Evolutionary conservation across 2,888 invertebrate species (phyloP).

Genomic region (Thera britannica): DNA sequence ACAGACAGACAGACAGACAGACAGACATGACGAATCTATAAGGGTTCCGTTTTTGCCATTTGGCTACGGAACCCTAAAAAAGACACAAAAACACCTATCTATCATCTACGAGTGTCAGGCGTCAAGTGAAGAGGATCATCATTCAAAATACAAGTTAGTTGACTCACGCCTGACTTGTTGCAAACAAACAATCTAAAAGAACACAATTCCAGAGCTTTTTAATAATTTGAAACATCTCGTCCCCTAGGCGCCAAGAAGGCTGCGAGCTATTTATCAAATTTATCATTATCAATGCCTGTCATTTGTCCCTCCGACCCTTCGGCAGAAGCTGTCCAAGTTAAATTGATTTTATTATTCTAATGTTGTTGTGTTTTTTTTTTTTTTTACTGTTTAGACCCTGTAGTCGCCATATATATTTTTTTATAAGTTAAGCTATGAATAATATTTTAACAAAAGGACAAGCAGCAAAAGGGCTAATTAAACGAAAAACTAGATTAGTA

Average conservation of each 20-base stretch:
- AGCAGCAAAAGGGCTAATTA: too few species aligned
- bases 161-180: neutral
- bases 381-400: too few species aligned
- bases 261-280: conserved; percentile 28
- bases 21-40: too few species aligned
- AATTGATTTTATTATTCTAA: conserved; percentile 15
- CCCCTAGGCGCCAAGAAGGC: conserved; percentile 22
- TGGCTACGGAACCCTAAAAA: too few species aligned
- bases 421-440: too few species aligned
- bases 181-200: conserved; percentile 10
- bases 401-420: too few species aligned
- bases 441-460: too few species aligned
- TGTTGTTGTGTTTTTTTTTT: neutral
- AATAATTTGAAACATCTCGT: conserved; percentile 7
- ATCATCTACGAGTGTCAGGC: neutral
- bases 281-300: conserved; percentile 27
- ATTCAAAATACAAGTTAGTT: neutral
- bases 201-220: conserved; percentile 1
- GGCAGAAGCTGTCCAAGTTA: conserved; percentile 5
- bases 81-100: neutral
- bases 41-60: too few species aligned
- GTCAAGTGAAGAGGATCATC: neutral
- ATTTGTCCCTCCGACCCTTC: conserved; percentile 18
- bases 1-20: too few species aligned
- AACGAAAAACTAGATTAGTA: too few species aligned